These are phyloP conservation scores for Delia radicum DNA, from an alignment of 1,140 invertebrate species.

Conservation along the genomic window DNA sequence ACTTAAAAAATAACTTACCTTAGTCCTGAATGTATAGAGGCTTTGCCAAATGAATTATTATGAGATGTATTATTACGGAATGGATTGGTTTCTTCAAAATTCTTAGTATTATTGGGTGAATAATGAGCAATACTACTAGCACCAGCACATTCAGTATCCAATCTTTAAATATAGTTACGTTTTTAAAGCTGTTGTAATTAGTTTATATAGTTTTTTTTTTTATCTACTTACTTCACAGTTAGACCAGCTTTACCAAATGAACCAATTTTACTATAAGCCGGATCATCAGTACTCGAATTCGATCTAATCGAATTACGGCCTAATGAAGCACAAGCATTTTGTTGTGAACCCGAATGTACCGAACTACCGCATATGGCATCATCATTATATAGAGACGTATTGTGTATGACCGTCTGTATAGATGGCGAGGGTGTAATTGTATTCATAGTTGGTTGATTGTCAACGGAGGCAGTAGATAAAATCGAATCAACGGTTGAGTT, in stretches of 20 bases:
- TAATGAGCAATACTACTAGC: slow-evolving; percentile 37
- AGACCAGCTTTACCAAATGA: slow-evolving; percentile 51
- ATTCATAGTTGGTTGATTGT: slow-evolving; percentile 34
- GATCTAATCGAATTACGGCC: slow-evolving; percentile 51
- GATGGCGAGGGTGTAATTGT: slow-evolving; percentile 50
- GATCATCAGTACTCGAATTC: slow-evolving; percentile 52
- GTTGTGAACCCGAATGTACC: slow-evolving; percentile 44
- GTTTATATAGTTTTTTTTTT: background rate
- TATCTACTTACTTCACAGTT: slow-evolving; percentile 48
- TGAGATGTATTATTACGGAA: slow-evolving; percentile 49
- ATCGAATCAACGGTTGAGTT: slow-evolving; percentile 31
- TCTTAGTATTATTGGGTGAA: slow-evolving; percentile 48
- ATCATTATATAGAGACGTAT: slow-evolving; percentile 47
- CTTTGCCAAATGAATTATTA: slow-evolving; percentile 54
- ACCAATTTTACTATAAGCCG: slow-evolving; percentile 49
- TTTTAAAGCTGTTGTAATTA: slow-evolving; percentile 4
- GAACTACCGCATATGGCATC: slow-evolving; percentile 45
- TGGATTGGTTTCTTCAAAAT: slow-evolving; percentile 53
- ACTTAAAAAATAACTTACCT: slow-evolving; percentile 37
- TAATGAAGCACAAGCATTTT: slow-evolving; percentile 40
- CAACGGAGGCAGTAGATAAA: slow-evolving; percentile 28
- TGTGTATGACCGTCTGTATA: slow-evolving; percentile 52
- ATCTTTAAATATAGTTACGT: slow-evolving; percentile 30
- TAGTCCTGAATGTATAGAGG: slow-evolving; percentile 53
- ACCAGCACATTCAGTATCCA: slow-evolving; percentile 42